These are phyloP conservation scores for Aphis craccivora DNA, from an alignment of 1,140 invertebrate species.

Conservation along the genomic window DNA sequence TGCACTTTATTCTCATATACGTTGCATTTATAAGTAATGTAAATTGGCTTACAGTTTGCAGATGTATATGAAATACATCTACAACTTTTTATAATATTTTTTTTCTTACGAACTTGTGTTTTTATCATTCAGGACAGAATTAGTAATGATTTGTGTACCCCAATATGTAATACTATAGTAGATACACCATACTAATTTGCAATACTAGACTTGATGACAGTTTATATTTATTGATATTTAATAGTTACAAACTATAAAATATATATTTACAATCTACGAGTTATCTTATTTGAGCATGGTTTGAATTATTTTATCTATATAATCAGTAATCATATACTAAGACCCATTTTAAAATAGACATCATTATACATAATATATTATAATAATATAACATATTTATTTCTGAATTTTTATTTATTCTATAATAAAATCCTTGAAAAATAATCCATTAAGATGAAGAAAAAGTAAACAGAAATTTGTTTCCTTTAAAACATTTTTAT, in stretches of 20 bases:
- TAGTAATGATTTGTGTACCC: not conserved
- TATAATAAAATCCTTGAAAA: not conserved
- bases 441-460: not conserved
- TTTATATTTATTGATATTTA: not conserved
- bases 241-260: not conserved
- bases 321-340: not conserved
- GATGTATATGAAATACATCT: not conserved
- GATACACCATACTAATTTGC: not conserved
- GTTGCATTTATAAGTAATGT: not conserved
- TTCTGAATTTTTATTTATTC: not conserved
- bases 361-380: too few relatives aligned
- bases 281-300: not conserved
- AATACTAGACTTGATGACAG: not conserved
- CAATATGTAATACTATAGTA: not conserved
- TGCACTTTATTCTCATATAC: not conserved
- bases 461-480: not conserved
- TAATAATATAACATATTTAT: not conserved
- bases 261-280: not conserved
- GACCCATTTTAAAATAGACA: not conserved
- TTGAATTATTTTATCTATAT: not conserved
- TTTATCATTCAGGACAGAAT: not conserved
- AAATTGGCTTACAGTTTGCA: not conserved
- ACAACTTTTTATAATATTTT: not conserved
- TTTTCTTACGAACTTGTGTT: not conserved
- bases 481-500: not conserved